These are phyloP conservation scores for Raphicerus campestris DNA, from an alignment of 2,113 vertebrate species.

Conservation along the genomic window DNA sequence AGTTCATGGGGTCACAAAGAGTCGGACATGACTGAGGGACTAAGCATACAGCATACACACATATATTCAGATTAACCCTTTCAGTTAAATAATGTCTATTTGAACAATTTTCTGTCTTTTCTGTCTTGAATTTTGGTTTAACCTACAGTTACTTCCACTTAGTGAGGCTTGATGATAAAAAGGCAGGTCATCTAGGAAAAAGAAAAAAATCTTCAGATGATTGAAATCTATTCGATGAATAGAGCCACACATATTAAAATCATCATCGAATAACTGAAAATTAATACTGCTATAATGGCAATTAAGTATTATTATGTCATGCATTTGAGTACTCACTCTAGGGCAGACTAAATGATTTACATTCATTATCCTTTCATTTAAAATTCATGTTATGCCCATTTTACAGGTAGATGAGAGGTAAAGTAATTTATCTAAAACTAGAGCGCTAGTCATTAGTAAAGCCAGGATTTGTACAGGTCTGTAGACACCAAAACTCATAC, in stretches of 20 bases:
- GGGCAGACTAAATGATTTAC: neutral
- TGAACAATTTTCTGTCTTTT: neutral
- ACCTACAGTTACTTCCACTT: neutral
- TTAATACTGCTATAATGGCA: neutral
- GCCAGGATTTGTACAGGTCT: neutral
- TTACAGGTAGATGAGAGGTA: neutral
- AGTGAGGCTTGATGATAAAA: neutral
- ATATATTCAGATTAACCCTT: neutral
- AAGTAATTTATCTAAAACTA: constrained; percentile 14
- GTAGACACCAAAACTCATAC: neutral
- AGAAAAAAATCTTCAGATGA: neutral
- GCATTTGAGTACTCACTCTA: neutral
- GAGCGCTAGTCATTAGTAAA: neutral
- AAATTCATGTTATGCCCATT: constrained; percentile 2
- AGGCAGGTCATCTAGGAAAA: neutral
- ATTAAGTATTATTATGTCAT: neutral
- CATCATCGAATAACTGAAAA: neutral
- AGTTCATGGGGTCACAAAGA: neutral
- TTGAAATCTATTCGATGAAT: neutral
- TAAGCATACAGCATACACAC: neutral
- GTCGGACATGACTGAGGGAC: neutral
- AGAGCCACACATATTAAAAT: neutral
- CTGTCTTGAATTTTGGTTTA: neutral
- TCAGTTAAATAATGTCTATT: neutral
- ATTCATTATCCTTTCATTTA: neutral